phyloP scores from a whole-genome alignment of 2,113 vertebrate species.

The Gymnogyps californianus region DNA sequence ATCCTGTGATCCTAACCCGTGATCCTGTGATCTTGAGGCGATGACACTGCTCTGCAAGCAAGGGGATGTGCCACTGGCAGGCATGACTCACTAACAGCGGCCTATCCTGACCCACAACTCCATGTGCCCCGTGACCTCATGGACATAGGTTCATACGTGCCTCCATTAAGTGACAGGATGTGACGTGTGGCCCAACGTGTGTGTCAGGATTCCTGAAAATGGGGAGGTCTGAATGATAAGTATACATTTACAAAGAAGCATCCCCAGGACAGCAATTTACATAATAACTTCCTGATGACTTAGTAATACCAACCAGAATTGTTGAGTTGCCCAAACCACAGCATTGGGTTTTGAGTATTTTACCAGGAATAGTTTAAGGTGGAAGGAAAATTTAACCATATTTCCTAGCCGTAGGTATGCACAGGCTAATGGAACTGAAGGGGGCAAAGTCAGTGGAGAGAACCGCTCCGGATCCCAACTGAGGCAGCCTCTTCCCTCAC shows the following conservation, averaged over 20 bases:
- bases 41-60: neutral
- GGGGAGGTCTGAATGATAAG: neutral
- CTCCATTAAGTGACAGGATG: neutral
- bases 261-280: neutral
- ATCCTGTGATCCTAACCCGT: neutral
- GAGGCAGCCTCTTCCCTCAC: neutral
- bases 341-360: neutral
- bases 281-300: neutral
- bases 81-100: neutral
- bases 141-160: neutral
- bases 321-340: neutral
- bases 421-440: neutral
- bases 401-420: neutral
- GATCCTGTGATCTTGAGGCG: neutral
- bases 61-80: neutral
- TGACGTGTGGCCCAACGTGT: fast-evolving
- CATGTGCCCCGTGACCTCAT: neutral
- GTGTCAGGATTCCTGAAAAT: neutral
- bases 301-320: neutral
- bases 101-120: neutral
- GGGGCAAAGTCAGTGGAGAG: neutral
- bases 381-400: neutral
- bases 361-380: neutral
- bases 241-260: neutral
- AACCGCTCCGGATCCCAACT: neutral